These are phyloP conservation scores for Melanerpes aurifrons DNA, from an alignment of 2,113 vertebrate genomes.

Conservation along the genomic window DNA sequence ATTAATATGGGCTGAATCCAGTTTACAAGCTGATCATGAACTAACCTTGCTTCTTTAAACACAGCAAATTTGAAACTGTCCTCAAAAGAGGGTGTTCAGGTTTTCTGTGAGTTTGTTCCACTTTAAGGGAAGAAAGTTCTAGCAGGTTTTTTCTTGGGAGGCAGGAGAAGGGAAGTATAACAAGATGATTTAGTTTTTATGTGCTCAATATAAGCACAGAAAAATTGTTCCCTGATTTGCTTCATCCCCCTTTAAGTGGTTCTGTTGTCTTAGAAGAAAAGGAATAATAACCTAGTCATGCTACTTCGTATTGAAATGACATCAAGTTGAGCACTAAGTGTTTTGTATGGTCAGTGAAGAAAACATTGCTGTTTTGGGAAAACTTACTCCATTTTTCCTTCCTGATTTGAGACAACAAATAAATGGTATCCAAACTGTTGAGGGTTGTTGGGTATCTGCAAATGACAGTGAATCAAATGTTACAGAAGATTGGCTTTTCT, in stretches of 20 bases:
- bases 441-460: background rate
- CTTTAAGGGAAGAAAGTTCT: background rate
- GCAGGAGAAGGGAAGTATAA: background rate
- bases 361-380: background rate
- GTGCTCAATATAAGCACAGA: accelerated
- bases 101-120: background rate
- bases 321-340: background rate
- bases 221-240: background rate
- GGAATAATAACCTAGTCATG: background rate
- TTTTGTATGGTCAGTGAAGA: background rate
- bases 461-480: background rate
- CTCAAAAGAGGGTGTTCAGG: background rate
- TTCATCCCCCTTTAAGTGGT: background rate
- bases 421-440: background rate
- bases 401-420: background rate
- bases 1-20: background rate
- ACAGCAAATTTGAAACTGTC: background rate
- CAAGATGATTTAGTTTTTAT: background rate
- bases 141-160: background rate
- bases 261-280: background rate
- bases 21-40: background rate
- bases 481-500: background rate
- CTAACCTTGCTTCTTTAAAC: background rate
- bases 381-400: background rate
- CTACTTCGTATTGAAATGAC: background rate